phyloP scores from a whole-genome alignment of 2,888 invertebrate genomes.

The Eledone cirrhosa region DNA sequence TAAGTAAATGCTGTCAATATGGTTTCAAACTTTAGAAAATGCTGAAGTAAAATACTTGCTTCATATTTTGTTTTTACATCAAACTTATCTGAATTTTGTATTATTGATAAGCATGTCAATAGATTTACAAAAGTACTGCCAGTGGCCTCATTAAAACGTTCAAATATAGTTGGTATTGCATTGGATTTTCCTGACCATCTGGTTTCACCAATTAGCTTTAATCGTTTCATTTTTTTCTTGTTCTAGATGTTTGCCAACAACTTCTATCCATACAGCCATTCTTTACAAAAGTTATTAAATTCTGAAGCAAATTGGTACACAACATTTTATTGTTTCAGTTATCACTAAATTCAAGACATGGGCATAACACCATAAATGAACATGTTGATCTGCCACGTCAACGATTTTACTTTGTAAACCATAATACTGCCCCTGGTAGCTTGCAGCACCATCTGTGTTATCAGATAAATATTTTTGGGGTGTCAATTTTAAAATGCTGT shows the following conservation, averaged over 20 bases:
- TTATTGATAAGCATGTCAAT: too few species aligned
- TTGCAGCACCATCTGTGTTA: too few species aligned
- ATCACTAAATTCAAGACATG: too few species aligned
- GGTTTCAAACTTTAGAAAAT: neutral
- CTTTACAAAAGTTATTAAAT: neutral
- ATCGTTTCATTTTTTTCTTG: neutral
- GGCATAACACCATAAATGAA: neutral
- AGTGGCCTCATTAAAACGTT: neutral
- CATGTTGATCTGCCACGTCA: neutral
- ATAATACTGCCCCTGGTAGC: neutral
- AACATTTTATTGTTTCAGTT: neutral
- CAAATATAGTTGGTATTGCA: neutral
- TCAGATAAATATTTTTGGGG: neutral
- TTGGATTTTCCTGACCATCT: neutral
- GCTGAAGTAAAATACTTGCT: neutral
- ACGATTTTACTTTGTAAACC: neutral
- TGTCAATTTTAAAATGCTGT: neutral
- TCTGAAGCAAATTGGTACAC: neutral
- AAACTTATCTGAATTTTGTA: neutral
- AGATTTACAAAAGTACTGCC: too few species aligned
- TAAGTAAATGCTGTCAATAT: too few species aligned
- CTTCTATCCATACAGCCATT: neutral
- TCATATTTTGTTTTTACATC: neutral
- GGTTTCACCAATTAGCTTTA: neutral
- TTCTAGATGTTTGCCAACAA: neutral